Evolutionary conservation across 2,113 vertebrate genomes (phyloP).

Genomic region (Formicarius rufipectus): DNA sequence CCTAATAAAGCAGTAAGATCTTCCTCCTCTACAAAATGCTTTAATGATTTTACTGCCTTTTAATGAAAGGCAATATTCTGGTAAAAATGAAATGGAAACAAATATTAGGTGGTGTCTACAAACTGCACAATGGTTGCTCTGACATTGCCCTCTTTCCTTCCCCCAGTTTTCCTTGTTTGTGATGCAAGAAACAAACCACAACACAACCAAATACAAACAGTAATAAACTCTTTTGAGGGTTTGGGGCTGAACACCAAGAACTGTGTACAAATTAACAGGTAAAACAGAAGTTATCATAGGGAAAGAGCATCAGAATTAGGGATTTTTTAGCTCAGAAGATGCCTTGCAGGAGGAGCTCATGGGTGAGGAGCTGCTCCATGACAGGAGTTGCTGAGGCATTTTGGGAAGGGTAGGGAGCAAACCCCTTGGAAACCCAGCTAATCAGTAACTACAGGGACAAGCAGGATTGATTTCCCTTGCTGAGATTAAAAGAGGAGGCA

Average conservation of each 20-base stretch:
- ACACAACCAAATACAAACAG: background rate
- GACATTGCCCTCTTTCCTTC: background rate
- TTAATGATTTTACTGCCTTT: background rate
- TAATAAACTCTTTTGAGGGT: background rate
- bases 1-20: background rate
- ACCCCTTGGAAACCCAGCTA: background rate
- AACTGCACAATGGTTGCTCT: background rate
- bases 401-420: background rate
- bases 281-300: background rate
- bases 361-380: background rate
- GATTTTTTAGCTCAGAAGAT: background rate
- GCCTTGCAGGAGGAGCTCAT: rapidly evolving
- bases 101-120: background rate
- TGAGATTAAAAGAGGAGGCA: background rate
- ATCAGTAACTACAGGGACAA: rapidly evolving
- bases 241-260: background rate
- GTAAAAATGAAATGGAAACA: background rate
- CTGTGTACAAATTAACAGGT: background rate
- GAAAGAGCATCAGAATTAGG: background rate
- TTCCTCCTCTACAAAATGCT: background rate
- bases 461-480: rapidly evolving
- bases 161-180: background rate
- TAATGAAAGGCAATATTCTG: background rate
- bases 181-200: background rate
- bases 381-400: background rate